Evolutionary conservation across 2,797 vertebrate genomes (phyloP).

Genomic region (Pogoniulus pusillus): DNA sequence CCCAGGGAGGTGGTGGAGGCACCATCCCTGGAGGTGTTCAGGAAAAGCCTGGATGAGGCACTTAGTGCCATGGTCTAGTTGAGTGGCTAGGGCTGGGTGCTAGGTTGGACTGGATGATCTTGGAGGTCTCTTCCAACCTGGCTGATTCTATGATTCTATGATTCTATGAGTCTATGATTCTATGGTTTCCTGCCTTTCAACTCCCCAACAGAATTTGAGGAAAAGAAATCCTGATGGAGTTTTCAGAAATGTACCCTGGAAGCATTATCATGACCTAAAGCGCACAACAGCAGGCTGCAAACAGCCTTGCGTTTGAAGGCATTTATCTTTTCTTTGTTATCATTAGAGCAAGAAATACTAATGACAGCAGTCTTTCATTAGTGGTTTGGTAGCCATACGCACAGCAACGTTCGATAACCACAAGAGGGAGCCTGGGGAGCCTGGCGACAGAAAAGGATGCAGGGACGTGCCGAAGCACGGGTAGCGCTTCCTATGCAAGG

Average conservation of each 20-base stretch:
- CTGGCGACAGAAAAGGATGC: fast-evolving
- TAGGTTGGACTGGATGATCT: no score
- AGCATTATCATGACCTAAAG: neutral
- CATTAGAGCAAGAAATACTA: neutral
- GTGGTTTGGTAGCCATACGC: fast-evolving
- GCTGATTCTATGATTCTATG: no score
- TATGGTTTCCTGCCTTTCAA: neutral
- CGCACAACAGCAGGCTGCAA: neutral
- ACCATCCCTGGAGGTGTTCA: no score
- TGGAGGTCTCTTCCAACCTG: no score
- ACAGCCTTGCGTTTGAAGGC: neutral
- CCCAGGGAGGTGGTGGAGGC: no score
- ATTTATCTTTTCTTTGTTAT: neutral
- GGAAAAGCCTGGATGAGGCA: no score
- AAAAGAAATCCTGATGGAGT: neutral
- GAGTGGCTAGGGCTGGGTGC: no score
- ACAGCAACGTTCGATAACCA: neutral
- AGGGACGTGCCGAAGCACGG: neutral
- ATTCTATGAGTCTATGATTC: no score
- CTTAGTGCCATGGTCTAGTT: no score
- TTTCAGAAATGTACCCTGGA: neutral
- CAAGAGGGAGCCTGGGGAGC: neutral
- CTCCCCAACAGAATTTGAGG: fast-evolving
- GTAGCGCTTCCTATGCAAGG: fast-evolving
- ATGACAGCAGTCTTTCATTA: no score